Conservation (phyloP, 2,797 vertebrate genomes). For the Etheostoma perlongum region DNA sequence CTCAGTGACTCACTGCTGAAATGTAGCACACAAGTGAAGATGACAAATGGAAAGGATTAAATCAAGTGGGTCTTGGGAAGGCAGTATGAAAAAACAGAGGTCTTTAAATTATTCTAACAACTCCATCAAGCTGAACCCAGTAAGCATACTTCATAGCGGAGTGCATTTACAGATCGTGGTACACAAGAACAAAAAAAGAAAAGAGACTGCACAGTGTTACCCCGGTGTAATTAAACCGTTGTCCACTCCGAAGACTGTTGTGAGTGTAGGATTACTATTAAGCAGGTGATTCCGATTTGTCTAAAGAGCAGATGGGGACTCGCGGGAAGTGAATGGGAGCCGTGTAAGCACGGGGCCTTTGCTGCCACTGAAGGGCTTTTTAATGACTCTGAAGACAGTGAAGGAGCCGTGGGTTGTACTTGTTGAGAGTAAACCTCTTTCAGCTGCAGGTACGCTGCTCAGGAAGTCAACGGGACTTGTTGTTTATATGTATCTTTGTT, state of each 20-base stretch:
- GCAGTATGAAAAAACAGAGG: slow-evolving; percentile 47
- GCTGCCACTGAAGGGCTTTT: slow-evolving; percentile 55
- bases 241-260: slow-evolving; percentile 51
- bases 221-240: slow-evolving; percentile 59
- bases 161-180: slow-evolving; percentile 61
- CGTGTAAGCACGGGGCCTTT: slow-evolving; percentile 35
- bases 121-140: slow-evolving; percentile 74
- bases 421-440: slow-evolving; percentile 50
- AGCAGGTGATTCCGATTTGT: slow-evolving; percentile 61
- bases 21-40: slow-evolving; percentile 66
- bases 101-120: slow-evolving; percentile 83
- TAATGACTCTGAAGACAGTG: slow-evolving; percentile 58
- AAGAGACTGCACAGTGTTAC: slow-evolving; percentile 19
- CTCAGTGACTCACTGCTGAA: slow-evolving; percentile 71
- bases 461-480: slow-evolving; percentile 47
- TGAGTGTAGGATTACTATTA: slow-evolving; percentile 61
- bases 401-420: slow-evolving; percentile 37
- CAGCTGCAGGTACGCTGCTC: slow-evolving; percentile 48
- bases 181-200: slow-evolving; percentile 12
- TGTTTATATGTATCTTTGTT: too few relatives aligned
- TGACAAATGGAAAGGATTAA: slow-evolving; percentile 83
- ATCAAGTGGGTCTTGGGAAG: slow-evolving; percentile 72
- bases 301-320: slow-evolving; percentile 46
- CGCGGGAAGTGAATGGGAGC: slow-evolving; percentile 47
- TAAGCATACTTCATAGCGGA: slow-evolving; percentile 60